phyloP scores from a whole-genome alignment of 2,113 vertebrate genomes.

The Lichenostomus cassidix region DNA sequence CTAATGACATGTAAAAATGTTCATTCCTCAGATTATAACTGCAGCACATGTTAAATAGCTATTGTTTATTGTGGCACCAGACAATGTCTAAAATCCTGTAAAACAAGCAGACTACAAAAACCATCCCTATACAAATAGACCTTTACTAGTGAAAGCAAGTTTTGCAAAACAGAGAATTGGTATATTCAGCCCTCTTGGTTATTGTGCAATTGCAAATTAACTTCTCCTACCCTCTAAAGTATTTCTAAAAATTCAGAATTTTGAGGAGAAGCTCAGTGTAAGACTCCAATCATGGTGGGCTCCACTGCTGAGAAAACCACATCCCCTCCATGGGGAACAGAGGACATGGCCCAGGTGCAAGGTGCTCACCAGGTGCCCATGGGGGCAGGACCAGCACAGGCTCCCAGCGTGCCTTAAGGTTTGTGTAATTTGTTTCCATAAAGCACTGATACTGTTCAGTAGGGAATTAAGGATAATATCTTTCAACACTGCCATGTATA shows the following conservation, averaged over 20 bases:
- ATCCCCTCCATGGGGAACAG: neutral
- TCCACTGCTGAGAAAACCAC: neutral
- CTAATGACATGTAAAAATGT: neutral
- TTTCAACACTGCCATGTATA: neutral
- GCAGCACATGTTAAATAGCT: neutral
- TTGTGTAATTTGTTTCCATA: neutral
- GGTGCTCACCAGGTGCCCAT: neutral
- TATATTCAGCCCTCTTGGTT: neutral
- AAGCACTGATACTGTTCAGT: neutral
- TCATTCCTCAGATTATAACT: neutral
- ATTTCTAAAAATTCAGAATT: neutral
- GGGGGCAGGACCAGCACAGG: neutral
- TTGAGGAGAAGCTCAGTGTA: neutral
- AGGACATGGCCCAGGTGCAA: neutral
- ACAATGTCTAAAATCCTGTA: neutral
- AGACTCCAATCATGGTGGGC: neutral
- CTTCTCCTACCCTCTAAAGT: neutral
- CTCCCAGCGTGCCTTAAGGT: neutral
- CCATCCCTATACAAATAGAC: neutral
- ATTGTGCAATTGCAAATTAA: neutral
- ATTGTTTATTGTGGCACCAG: neutral
- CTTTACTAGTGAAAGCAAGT: neutral
- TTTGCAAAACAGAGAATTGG: neutral
- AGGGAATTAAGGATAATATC: neutral
- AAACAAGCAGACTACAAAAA: neutral